Conservation (phyloP, 2,113 vertebrate genomes). For the Gyps fulvus region DNA sequence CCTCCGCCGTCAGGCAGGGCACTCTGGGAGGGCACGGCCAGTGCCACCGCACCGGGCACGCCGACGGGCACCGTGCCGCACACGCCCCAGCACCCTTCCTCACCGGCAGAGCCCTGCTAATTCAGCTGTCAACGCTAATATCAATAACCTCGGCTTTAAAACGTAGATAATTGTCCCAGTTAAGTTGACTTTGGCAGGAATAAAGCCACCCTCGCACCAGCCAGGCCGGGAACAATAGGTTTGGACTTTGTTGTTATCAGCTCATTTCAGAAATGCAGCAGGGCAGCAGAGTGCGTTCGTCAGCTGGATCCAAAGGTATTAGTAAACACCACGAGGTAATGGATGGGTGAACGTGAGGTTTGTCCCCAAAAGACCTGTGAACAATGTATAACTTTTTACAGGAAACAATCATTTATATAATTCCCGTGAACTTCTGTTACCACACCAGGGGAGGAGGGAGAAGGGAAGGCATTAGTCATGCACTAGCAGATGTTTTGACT, state of each 20-base stretch:
- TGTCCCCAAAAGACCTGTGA: neutral
- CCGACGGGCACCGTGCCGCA: neutral
- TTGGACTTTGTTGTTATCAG: neutral
- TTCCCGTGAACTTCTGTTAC: neutral
- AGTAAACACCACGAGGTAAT: accelerated
- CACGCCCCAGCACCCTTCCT: neutral
- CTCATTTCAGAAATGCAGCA: accelerated
- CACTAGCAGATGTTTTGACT: neutral
- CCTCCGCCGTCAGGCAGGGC: accelerated
- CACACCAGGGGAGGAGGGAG: neutral
- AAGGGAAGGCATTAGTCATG: neutral
- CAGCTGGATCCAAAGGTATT: neutral
- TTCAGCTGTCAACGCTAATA: neutral
- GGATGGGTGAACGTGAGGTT: neutral
- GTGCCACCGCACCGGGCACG: accelerated
- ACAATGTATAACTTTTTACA: neutral
- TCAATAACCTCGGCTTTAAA: neutral
- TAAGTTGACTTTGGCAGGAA: neutral
- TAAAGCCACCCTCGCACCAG: neutral
- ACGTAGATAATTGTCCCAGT: accelerated
- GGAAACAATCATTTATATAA: neutral
- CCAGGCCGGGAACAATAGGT: neutral
- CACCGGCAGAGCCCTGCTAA: accelerated
- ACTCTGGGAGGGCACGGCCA: neutral
- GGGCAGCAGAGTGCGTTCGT: neutral